Conservation (phyloP, 2,797 vertebrate genomes). For the Gymnopithys bicolor region DNA sequence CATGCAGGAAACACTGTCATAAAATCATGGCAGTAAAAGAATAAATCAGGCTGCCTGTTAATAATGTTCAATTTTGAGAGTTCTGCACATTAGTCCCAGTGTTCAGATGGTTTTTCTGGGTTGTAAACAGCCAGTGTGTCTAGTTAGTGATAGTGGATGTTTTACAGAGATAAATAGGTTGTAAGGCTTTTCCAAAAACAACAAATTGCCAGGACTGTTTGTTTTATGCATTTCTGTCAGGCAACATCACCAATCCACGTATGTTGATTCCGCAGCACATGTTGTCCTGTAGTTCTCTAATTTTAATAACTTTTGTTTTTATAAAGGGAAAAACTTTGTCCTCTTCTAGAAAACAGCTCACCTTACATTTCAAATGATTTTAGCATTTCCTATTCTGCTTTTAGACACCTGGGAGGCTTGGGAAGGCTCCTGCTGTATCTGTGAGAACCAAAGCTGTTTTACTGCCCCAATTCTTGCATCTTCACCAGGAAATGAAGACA, state of each 20-base stretch:
- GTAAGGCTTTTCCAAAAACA: background rate
- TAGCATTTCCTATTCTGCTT: background rate
- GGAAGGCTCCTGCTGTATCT: background rate
- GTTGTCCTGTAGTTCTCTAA: background rate
- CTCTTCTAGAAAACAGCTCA: background rate
- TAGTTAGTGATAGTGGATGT: background rate
- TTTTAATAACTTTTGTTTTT: background rate
- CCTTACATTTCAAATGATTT: background rate
- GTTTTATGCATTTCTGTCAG: background rate
- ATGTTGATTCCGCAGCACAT: background rate
- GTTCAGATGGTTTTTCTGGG: background rate
- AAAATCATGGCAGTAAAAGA: background rate
- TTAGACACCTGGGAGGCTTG: background rate
- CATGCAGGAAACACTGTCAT: background rate
- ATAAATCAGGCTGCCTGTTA: background rate
- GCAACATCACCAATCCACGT: background rate
- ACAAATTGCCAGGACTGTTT: background rate
- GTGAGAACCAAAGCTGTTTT: background rate
- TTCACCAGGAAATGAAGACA: background rate
- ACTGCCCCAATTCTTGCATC: background rate
- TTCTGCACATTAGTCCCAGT: background rate
- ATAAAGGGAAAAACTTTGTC: background rate
- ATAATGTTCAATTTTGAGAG: background rate
- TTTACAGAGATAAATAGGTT: background rate
- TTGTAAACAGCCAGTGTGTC: background rate